Evolutionary conservation across 2,797 vertebrate species (phyloP), one percentile per base, ranked within the genome.

Genomic region (Tarsius wallacei): DNA sequence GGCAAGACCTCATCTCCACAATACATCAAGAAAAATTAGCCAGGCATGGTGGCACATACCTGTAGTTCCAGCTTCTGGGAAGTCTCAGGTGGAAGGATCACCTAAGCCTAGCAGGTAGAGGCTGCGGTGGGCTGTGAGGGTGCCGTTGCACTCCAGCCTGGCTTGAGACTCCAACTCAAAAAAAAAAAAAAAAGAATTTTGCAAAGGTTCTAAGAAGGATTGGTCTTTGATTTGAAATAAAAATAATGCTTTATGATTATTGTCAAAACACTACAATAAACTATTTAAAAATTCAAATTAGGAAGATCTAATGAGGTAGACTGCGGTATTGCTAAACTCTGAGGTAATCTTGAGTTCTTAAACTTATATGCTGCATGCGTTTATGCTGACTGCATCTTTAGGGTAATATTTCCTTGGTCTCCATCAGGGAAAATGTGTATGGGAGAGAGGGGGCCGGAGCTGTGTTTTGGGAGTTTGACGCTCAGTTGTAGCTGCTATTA

Each of bases 151-250:
- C 42, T 42, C 42, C 42, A 42, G 42, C 42, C 42, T 42, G 42
- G 42, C 42, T 42, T 42, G 42, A 42, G 42, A 42, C 42, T 42
- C 42, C 42, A 6, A 42, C 42, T 42, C 3, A 42, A 42, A 42
- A 42, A 42, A 42, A 42, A 42, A 42, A 42, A 42, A 42, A 42
- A 42, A 42, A 42, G 42, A 42, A 42, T 42, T 42, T 42, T 42
- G 42, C 42, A 2, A 47, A 21, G 26, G 28, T 84, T 93, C 95
- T 92, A 63, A 74, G 36, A 68, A 86, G 77, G 9, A 4, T 19
- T 85, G 28, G 59, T 85, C 2, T 85, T 90, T 51, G 17, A 57
- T 63, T 49, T 87, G 16, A 88, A 90, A 55, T 87, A 87, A 87
- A 84, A 80, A 59, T 14, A 42, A 26, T n/a, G 55, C 64, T 2